Evolutionary conservation across 2,113 vertebrate species (phyloP).

Genomic region (Cacatua alba): DNA sequence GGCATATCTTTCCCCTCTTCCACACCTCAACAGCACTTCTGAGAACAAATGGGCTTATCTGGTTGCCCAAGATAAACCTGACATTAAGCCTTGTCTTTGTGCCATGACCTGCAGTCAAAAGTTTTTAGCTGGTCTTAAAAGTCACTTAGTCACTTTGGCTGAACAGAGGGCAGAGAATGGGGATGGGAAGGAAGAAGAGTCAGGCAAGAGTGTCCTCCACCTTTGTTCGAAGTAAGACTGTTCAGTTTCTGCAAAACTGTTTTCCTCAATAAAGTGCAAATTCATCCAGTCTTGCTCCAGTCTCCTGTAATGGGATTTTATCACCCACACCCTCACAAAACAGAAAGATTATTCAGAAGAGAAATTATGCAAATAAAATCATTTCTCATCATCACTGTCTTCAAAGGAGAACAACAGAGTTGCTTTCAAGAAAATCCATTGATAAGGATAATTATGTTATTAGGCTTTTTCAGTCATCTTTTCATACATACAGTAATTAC

Average conservation of each 20-base stretch:
- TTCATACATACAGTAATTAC: background rate
- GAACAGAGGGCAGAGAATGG: background rate
- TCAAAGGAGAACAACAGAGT: conserved; percentile 24
- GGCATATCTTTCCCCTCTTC: background rate
- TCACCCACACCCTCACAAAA: conserved; percentile 46
- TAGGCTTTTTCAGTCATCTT: conserved; percentile 15
- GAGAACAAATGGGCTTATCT: background rate
- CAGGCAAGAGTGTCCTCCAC: background rate
- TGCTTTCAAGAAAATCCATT: conserved; percentile 20
- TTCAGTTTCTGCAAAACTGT: background rate
- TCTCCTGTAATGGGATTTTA: background rate
- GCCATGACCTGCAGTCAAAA: background rate
- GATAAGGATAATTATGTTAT: conserved; percentile 45
- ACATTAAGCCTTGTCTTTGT: background rate
- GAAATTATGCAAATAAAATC: conserved; percentile 24
- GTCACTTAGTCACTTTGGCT: background rate
- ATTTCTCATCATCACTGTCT: conserved; percentile 30
- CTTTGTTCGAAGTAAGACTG: background rate
- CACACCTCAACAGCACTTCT: rapidly evolving
- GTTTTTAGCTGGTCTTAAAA: background rate
- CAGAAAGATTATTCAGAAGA: conserved; percentile 23
- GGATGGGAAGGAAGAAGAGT: background rate
- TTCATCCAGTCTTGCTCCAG: background rate
- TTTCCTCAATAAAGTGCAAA: background rate
- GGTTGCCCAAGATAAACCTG: background rate